Percentiles rank a stretch among this genome's conserved stretches.
phyloP scores from a whole-genome alignment of 2,797 vertebrate genomes.

The Discoglossus pictus region DNA sequence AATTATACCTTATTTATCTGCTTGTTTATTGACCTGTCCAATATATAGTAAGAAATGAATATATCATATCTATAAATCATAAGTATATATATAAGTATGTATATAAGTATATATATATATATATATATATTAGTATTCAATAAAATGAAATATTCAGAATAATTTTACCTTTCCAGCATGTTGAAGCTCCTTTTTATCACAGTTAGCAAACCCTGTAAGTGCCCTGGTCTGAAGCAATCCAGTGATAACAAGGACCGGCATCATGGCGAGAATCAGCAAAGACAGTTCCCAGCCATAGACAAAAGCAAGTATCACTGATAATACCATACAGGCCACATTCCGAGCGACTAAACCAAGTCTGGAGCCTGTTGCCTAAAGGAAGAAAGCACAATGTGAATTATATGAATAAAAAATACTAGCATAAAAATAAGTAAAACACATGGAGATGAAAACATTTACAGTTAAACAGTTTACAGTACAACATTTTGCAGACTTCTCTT shows the following conservation, averaged over 20 bases:
- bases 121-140: no score
- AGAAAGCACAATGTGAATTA: no score
- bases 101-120: no score
- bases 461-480: no score
- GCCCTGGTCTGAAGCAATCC: slow-evolving; percentile 51
- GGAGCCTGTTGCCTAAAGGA: slow-evolving; percentile 51
- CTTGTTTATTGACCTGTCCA: no score
- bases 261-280: slow-evolving; percentile 54
- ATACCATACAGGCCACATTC: slow-evolving; percentile 53
- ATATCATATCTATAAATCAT: no score
- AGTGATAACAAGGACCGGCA: slow-evolving; percentile 51
- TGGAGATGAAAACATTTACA: neutral
- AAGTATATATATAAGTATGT: no score
- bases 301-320: slow-evolving; percentile 56
- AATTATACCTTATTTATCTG: no score
- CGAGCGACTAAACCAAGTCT: slow-evolving; percentile 53
- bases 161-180: slow-evolving; percentile 60
- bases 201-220: slow-evolving; percentile 50
- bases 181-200: slow-evolving; percentile 56
- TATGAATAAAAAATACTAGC: neutral
- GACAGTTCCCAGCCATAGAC: slow-evolving; percentile 57
- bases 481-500: no score
- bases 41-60: no score
- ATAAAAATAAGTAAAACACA: neutral
- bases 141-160: no score